Base-by-base conservation (phyloP, 1,140 invertebrate species). In the Holotrichia oblita region DNA sequence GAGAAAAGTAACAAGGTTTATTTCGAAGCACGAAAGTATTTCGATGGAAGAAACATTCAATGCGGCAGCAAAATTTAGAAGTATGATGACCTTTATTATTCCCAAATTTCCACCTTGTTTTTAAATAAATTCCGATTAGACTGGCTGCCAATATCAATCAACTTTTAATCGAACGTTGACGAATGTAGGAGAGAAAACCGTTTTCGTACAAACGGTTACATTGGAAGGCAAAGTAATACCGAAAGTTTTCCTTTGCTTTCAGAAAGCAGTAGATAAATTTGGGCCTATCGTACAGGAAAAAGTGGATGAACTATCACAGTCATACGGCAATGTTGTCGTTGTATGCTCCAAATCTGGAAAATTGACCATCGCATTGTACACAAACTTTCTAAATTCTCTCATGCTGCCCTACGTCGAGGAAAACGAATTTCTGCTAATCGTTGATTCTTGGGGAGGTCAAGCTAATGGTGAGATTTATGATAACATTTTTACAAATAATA, bases 111-210 rank as follows among this genome's bases (percentile, higher is more conserved):
- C 55, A 3, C 55, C n/a, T 59, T 59, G n/a, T 20, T 59, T 59
- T 3, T 4, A 4, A 4, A 59, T 59, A 59, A 59, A 59, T 59
- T 7, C n/a, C n/a, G n/a, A n/a, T n/a, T n/a, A n/a, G n/a, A n/a
- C n/a, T n/a, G n/a, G n/a, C n/a, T n/a, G n/a, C 55, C 55, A 59
- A n/a, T 59, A 59, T 59, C 55, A 59, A 14, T n/a, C 55, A 59
- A 59, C 55, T 59, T 59, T 41, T 59, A 59, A 59, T n/a, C 6
- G n/a, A 59, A 59, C 55, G 6, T 4, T n/a, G 55, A n/a, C 55
- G 14, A 59, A 6, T 59, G 55, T 59, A 59, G 55, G 55, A 59
- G 55, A 20, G 6, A 59, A n/a, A n/a, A 59, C 55, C 55, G 14
- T 59, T 59, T 14, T 59, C 14, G 14, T 14, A 59, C 6, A 59